Conservation (phyloP, 2,888 invertebrate genomes). For the Tillus elongatus region DNA sequence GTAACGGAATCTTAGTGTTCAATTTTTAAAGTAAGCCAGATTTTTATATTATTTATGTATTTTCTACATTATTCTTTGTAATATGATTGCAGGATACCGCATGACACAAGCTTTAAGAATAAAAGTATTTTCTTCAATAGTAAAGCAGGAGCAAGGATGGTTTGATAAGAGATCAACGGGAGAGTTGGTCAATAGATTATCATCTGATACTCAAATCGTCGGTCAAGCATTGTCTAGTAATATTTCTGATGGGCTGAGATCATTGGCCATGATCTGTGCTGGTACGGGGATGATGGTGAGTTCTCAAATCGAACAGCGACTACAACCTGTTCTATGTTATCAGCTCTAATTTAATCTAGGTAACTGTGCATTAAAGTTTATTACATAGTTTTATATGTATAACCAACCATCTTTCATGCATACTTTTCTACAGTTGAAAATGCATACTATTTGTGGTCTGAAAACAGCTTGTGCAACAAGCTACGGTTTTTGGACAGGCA, state of each 20-base stretch:
- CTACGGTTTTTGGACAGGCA: no score
- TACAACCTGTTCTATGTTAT: neutral
- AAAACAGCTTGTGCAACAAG: no score
- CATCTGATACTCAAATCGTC: conserved; percentile 84
- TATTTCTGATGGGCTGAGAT: conserved; percentile 87
- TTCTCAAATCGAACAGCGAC: conserved; percentile 6
- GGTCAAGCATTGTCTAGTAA: conserved; percentile 88
- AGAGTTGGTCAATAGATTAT: conserved; percentile 82
- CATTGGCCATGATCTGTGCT: conserved; percentile 74
- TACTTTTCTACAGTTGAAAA: no score
- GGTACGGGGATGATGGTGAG: conserved; percentile 91
- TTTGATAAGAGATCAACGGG: conserved; percentile 86
- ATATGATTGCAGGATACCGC: conserved; percentile 79
- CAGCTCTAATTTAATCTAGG: no score
- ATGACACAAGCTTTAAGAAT: conserved; percentile 75
- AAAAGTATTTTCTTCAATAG: conserved; percentile 67
- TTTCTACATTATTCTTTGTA: no score
- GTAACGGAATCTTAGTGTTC: no score
- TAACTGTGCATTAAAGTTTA: no score
- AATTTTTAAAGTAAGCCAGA: no score
- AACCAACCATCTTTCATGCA: no score
- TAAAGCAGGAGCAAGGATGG: conserved; percentile 84
- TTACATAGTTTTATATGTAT: no score
- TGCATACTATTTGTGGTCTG: no score
- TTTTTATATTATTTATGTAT: no score